These are phyloP conservation scores for Syngnathus floridae DNA, from an alignment of 2,113 vertebrate genomes.

Conservation along the genomic window DNA sequence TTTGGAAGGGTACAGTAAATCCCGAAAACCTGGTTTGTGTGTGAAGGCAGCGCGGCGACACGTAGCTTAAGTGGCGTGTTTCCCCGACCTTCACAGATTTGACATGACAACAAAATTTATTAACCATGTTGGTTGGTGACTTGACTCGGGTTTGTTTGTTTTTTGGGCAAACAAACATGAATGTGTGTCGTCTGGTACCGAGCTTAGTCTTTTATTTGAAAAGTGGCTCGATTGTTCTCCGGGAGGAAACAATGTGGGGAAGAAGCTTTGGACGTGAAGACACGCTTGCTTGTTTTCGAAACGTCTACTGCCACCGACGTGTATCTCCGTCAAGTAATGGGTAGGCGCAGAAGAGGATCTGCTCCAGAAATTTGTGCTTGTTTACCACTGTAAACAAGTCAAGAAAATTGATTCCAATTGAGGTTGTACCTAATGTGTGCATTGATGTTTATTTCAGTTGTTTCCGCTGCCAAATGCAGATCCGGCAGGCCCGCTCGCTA, in stretches of 20 bases:
- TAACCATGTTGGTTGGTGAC: background rate
- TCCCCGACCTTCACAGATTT: background rate
- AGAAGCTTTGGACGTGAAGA: conserved; percentile 18
- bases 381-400: too few species aligned
- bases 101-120: too few species aligned
- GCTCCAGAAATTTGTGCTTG: too few species aligned
- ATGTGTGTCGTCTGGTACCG: conserved; percentile 26
- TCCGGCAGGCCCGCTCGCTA: too few species aligned
- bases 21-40: background rate
- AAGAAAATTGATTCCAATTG: background rate
- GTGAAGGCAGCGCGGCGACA: background rate
- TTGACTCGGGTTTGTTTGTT: conserved; percentile 4
- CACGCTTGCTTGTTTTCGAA: background rate
- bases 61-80: background rate
- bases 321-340: too few species aligned
- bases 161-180: background rate
- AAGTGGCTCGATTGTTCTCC: conserved; percentile 20
- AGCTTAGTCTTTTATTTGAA: conserved; percentile 42
- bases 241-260: conserved; percentile 38
- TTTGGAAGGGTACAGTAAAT: background rate
- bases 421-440: too few species aligned
- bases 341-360: too few species aligned
- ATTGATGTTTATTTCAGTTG: too few species aligned
- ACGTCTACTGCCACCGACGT: too few species aligned
- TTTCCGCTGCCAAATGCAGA: too few species aligned